Evolutionary conservation across 2,113 vertebrate genomes (phyloP).

Genomic region (Eurystomus gularis): DNA sequence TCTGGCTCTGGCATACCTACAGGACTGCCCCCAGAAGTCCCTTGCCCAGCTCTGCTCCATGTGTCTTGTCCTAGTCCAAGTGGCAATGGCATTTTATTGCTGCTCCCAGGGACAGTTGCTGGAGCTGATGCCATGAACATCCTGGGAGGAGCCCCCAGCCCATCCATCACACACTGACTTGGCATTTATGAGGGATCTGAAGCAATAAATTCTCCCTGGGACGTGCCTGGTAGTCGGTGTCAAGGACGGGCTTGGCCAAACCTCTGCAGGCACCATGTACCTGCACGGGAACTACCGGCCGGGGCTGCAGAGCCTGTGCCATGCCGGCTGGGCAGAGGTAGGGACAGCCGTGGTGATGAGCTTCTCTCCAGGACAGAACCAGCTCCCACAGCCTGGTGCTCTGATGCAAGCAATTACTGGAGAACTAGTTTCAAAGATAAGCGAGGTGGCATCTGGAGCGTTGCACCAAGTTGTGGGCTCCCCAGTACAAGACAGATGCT

Average conservation of each 20-base stretch:
- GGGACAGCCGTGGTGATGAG: accelerated
- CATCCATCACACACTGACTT: neutral
- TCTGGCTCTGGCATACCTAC: neutral
- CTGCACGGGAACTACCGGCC: accelerated
- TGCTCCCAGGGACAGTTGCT: accelerated
- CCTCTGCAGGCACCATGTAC: accelerated
- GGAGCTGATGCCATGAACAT: neutral
- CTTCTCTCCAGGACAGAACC: neutral
- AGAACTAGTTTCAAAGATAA: neutral
- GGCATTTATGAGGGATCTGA: neutral
- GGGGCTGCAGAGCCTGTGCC: neutral
- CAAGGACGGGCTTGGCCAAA: neutral
- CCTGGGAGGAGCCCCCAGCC: neutral
- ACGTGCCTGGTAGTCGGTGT: accelerated
- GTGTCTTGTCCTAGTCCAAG: accelerated
- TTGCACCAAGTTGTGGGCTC: neutral
- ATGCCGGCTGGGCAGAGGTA: neutral
- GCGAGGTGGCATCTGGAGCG: accelerated
- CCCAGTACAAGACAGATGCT: neutral
- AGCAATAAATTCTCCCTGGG: neutral
- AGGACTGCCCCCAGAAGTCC: neutral
- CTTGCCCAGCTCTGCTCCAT: no score
- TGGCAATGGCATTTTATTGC: neutral
- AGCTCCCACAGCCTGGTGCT: neutral
- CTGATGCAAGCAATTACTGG: neutral